These are phyloP conservation scores for Streptopelia turtur DNA, from an alignment of 2,797 vertebrate genomes.

Conservation along the genomic window DNA sequence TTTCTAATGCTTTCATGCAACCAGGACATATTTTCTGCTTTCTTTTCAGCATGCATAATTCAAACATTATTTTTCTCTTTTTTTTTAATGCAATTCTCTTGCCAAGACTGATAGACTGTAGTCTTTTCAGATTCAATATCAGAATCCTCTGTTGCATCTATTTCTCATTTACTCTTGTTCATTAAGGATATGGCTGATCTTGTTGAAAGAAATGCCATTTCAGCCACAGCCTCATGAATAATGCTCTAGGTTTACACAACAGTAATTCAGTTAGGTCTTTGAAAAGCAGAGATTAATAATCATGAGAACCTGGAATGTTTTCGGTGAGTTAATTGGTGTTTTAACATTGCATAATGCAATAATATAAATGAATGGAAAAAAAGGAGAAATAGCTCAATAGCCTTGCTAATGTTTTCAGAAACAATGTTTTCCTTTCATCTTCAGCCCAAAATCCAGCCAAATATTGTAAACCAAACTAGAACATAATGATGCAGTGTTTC, in stretches of 20 bases:
- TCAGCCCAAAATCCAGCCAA: background rate
- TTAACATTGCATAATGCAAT: background rate
- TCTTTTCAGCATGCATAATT: conserved; percentile 43
- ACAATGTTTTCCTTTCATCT: background rate
- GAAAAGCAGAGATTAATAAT: conserved; percentile 55
- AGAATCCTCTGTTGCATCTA: conserved; percentile 39
- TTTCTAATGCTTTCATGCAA: conserved; percentile 15
- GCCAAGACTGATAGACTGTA: conserved; percentile 15
- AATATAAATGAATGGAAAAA: background rate
- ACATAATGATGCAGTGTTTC: background rate
- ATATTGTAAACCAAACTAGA: background rate
- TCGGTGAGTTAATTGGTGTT: conserved; percentile 25
- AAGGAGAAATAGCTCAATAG: background rate
- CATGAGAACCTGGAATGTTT: conserved; percentile 25
- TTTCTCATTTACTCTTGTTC: conserved; percentile 44
- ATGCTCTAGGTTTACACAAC: conserved; percentile 47
- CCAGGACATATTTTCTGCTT: background rate
- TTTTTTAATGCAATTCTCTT: conserved; percentile 36
- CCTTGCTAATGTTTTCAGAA: background rate
- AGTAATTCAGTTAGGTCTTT: conserved; percentile 40
- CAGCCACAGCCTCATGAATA: conserved; percentile 28
- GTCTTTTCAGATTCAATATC: conserved; percentile 26
- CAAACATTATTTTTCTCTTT: conserved; percentile 35
- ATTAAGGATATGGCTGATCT: conserved; percentile 32
- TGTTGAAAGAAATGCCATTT: conserved; percentile 21